phyloP scores from a whole-genome alignment of 2,888 invertebrate genomes.

The Tipula lateralis region DNA sequence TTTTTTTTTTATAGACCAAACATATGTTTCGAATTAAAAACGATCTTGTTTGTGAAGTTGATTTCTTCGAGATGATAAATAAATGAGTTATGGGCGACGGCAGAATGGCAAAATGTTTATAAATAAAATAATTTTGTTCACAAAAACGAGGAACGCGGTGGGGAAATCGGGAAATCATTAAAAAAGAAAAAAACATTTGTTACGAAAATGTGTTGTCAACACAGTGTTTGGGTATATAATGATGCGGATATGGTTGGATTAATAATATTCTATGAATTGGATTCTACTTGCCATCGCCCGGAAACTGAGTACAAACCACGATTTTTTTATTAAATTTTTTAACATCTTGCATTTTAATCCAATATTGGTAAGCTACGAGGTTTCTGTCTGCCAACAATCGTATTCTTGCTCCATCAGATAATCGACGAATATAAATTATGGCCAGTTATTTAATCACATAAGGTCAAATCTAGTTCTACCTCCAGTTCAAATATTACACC shows the following conservation, averaged over 20 bases:
- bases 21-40: constrained; percentile 24
- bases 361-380: no score
- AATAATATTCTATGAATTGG: not conserved
- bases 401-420: no score
- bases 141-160: not conserved
- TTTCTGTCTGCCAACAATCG: no score
- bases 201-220: not conserved
- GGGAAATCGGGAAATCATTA: not conserved
- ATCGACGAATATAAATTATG: no score
- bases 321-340: no score
- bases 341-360: no score
- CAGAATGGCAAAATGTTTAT: not conserved
- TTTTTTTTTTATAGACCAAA: not conserved
- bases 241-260: not conserved
- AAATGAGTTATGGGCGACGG: not conserved
- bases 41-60: not conserved
- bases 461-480: no score
- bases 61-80: constrained; percentile 1
- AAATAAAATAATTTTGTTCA: not conserved
- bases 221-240: no score
- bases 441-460: no score
- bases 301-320: no score
- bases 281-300: no score
- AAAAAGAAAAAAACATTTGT: not conserved
- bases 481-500: no score